phyloP scores from a whole-genome alignment of 1,140 invertebrate species.

The Drosophila lowei region DNA sequence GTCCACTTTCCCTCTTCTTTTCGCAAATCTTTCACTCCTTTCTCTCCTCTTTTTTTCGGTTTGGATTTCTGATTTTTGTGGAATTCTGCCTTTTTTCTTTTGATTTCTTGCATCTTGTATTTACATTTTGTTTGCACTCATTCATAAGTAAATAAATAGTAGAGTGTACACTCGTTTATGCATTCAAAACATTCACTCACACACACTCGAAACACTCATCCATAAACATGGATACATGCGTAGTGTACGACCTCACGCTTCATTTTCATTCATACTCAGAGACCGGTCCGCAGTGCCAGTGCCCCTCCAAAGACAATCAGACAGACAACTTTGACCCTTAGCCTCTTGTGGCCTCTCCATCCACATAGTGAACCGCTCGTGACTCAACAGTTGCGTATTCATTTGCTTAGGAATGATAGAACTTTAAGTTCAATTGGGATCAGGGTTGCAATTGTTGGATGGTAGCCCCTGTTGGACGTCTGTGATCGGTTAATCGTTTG shows the following conservation, averaged over 20 bases:
- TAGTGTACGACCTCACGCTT: slow-evolving; percentile 27
- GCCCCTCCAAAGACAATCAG: too few species aligned
- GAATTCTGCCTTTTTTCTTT: slow-evolving; percentile 62
- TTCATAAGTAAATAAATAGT: slow-evolving; percentile 70
- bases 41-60: too few species aligned
- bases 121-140: slow-evolving; percentile 74
- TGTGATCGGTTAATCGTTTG: too few species aligned
- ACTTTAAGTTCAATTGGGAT: too few species aligned
- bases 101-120: slow-evolving; percentile 58
- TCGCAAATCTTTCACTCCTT: background rate
- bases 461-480: too few species aligned
- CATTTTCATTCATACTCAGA: slow-evolving; percentile 41
- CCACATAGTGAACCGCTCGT: too few species aligned
- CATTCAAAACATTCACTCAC: slow-evolving; percentile 1
- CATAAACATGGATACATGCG: slow-evolving; percentile 16
- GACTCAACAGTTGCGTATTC: too few species aligned
- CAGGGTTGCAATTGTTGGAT: too few species aligned
- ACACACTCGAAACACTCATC: background rate
- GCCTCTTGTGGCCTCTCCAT: too few species aligned
- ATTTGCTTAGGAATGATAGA: too few species aligned
- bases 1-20: slow-evolving; percentile 11
- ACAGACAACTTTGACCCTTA: too few species aligned
- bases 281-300: slow-evolving; percentile 23
- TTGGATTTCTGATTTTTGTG: slow-evolving; percentile 1
- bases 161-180: slow-evolving; percentile 13